Evolutionary conservation across 1,140 invertebrate genomes (phyloP).

Genomic region (Drosophila novamexicana): DNA sequence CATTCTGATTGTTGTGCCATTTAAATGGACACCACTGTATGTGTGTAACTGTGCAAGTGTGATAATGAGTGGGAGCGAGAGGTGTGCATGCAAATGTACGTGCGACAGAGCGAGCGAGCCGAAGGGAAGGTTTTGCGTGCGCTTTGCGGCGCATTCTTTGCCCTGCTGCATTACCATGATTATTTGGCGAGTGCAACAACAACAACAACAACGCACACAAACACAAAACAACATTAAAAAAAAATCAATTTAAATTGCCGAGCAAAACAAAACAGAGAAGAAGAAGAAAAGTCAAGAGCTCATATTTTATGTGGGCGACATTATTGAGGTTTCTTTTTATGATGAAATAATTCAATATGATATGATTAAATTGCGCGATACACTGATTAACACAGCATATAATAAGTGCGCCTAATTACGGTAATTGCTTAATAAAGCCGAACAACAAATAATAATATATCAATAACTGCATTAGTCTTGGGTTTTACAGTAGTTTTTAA

Average conservation of each 20-base stretch:
- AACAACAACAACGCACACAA: slow-evolving; percentile 7
- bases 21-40: slow-evolving; percentile 40
- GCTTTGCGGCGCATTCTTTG: slow-evolving; percentile 27
- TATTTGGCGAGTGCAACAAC: slow-evolving; percentile 47
- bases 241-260: slow-evolving; percentile 73
- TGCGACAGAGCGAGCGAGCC: not conserved
- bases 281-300: slow-evolving; percentile 17
- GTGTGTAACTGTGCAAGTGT: slow-evolving; percentile 4
- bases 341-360: not conserved
- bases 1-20: slow-evolving; percentile 28
- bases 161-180: slow-evolving; percentile 38
- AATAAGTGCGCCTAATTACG: not conserved
- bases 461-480: too few relatives aligned
- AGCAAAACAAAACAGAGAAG: slow-evolving; percentile 47
- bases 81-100: too few relatives aligned
- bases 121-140: slow-evolving; percentile 8
- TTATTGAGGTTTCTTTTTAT: slow-evolving; percentile 10
- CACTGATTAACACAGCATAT: not conserved
- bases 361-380: not conserved
- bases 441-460: too few relatives aligned
- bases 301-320: slow-evolving; percentile 22
- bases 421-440: not conserved
- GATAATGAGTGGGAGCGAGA: slow-evolving; percentile 8
- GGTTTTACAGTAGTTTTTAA: too few relatives aligned
- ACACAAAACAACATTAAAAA: slow-evolving; percentile 11